Evolutionary conservation across 1,140 invertebrate species (phyloP).

Genomic region (Temnothorax curvispinosus): DNA sequence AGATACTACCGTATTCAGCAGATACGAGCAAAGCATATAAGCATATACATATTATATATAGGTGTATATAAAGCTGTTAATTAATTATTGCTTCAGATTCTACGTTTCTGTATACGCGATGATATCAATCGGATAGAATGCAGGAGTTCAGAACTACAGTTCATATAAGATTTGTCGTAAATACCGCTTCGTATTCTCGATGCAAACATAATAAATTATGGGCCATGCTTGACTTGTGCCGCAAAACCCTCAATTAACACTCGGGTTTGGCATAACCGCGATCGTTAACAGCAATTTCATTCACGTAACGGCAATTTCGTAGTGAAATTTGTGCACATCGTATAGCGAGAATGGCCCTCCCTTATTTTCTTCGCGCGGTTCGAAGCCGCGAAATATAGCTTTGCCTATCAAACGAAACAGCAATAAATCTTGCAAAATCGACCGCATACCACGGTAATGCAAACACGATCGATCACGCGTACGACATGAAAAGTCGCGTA

Average conservation of each 20-base stretch:
- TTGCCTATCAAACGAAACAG: constrained; percentile 22
- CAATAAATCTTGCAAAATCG: constrained; percentile 48
- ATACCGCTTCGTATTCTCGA: neutral
- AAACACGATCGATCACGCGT: constrained; percentile 53
- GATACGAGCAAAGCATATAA: neutral
- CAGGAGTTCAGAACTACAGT: neutral
- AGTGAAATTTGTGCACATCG: constrained; percentile 25
- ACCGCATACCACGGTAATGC: constrained; percentile 40
- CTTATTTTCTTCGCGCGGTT: constrained; percentile 26
- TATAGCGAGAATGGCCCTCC: neutral
- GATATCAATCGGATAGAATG: neutral
- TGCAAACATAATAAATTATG: constrained; percentile 35
- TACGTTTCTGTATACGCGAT: neutral
- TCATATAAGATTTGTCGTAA: neutral
- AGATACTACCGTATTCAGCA: neutral
- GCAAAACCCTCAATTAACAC: constrained; percentile 54
- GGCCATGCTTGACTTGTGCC: constrained; percentile 7
- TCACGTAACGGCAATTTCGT: constrained; percentile 55
- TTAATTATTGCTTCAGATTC: neutral
- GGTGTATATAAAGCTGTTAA: neutral
- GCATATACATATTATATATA: neutral
- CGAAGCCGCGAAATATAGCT: constrained; percentile 30
- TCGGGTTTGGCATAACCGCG: constrained; percentile 40
- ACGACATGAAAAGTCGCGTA: constrained; percentile 49
- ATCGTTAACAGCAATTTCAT: constrained; percentile 51